phyloP scores from a whole-genome alignment of 2,888 invertebrate species.

The Patella pellucida region DNA sequence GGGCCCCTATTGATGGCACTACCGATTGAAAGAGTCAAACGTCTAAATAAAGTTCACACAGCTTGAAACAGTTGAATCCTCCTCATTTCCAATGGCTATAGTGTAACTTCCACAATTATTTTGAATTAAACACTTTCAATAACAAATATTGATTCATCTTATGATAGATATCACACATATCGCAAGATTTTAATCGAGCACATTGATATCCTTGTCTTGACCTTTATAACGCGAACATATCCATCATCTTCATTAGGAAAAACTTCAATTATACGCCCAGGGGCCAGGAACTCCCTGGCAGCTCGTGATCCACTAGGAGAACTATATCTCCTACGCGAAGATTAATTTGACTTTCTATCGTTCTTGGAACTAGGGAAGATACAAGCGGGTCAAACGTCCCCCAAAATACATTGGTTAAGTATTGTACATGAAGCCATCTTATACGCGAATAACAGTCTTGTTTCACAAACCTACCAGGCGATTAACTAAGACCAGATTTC shows the following conservation, averaged over 20 bases:
- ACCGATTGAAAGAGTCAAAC: too few species aligned
- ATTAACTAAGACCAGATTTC: neutral
- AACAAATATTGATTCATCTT: too few species aligned
- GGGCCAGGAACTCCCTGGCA: neutral
- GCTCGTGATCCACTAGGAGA: neutral
- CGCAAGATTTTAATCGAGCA: too few species aligned
- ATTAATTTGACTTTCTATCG: neutral
- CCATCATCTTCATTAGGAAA: neutral
- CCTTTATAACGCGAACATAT: neutral
- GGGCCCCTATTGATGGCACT: too few species aligned
- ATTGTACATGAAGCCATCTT: conserved; percentile 19
- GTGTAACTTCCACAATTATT: too few species aligned
- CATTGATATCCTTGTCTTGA: neutral
- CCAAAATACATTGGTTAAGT: too few species aligned
- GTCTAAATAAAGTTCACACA: too few species aligned
- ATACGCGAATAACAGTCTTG: conserved; percentile 26
- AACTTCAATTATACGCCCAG: neutral
- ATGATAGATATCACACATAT: too few species aligned
- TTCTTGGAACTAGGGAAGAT: conserved; percentile 22
- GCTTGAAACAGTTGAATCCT: too few species aligned
- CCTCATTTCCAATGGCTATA: too few species aligned
- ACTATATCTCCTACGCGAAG: too few species aligned
- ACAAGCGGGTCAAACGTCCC: neutral
- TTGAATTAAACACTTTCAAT: too few species aligned
- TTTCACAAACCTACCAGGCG: conserved; percentile 30